Base-by-base conservation (phyloP, 2,888 invertebrate genomes). In the Bellardia bayeri region DNA sequence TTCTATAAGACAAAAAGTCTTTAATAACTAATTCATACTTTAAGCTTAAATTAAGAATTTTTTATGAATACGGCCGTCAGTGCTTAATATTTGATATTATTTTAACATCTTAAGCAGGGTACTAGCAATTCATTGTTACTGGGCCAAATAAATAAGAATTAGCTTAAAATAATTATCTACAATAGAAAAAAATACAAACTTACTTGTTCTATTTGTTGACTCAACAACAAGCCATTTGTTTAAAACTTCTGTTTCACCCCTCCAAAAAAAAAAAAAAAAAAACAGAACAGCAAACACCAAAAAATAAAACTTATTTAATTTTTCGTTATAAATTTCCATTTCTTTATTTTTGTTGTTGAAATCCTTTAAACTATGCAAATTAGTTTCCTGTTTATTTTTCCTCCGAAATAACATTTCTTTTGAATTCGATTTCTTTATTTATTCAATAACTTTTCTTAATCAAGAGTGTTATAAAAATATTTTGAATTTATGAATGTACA, bases 391-490 rank as follows among this genome's bases (percentile, higher is more conserved):
- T 1, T 51, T 13, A 51, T 14, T 51, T 11, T 45, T 45, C 8
- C 6, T 54, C n/a, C 3, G 11, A 51, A 51, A 51, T 14, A 51
- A 51, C 3, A 51, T 51, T 54, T 54, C 14, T 54, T 16, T 54
- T n/a, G 16, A 14, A 3, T n/a, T n/a, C 16, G n/a, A 54, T 54
- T 16, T 16, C 54, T 54, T 54, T 54, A 3, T 54, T 23, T 23
- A 1, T 23, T 23, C 23, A 23, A 23, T 23, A 23, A 23, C 1
- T 23, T 23, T 23, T 23, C 23, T 23, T 23, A 23, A 16, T 54
- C 14, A 16, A 54, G 16, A 58, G 30, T 58, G 23, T 58, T 58
- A 58, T 58, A 58, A 58, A 58, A 58, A 58, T 58, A 23, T 58
- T 30, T 58, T 58, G 58, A 58, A 8, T 23, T 58, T 58, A 58